Conservation (phyloP, 2,797 vertebrate genomes). For the Florisuga fusca region DNA sequence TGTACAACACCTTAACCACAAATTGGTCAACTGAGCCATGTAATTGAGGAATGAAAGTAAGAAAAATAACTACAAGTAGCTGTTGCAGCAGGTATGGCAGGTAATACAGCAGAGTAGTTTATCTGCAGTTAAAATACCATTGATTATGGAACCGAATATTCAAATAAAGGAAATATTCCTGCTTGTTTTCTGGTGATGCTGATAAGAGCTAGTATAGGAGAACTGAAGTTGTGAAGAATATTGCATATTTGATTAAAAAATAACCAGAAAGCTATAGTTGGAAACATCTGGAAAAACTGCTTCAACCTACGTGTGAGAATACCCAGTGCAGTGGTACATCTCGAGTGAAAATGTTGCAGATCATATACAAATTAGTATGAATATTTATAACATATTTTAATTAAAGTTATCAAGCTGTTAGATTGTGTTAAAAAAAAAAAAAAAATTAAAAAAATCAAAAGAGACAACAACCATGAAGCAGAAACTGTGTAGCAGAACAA, state of each 20-base stretch:
- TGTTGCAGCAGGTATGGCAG: not conserved
- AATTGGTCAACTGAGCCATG: not conserved
- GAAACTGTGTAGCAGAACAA: slow-evolving; percentile 45
- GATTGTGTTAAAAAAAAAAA: slow-evolving; percentile 2
- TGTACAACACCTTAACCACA: not conserved
- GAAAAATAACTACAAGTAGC: not conserved
- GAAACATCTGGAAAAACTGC: not conserved
- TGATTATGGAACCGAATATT: not conserved
- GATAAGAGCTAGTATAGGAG: not conserved
- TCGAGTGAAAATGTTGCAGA: slow-evolving; percentile 20
- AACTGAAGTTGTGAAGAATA: not conserved
- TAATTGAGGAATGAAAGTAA: not conserved
- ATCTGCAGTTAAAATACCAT: not conserved
- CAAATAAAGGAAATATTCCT: not conserved
- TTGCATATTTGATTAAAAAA: not conserved
- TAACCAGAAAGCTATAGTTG: not conserved
- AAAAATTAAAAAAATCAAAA: not conserved
- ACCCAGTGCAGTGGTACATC: not conserved
- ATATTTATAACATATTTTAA: slow-evolving; percentile 66
- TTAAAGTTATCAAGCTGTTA: slow-evolving; percentile 63
- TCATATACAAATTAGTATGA: slow-evolving; percentile 45
- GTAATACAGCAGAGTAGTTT: not conserved
- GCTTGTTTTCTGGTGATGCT: not conserved
- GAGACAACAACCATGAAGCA: slow-evolving; percentile 22
- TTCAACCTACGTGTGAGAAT: not conserved